Evolutionary conservation across 2,888 invertebrate genomes (phyloP), one percentile per base, ranked within the genome.

Genomic region (Arenicola marina): DNA sequence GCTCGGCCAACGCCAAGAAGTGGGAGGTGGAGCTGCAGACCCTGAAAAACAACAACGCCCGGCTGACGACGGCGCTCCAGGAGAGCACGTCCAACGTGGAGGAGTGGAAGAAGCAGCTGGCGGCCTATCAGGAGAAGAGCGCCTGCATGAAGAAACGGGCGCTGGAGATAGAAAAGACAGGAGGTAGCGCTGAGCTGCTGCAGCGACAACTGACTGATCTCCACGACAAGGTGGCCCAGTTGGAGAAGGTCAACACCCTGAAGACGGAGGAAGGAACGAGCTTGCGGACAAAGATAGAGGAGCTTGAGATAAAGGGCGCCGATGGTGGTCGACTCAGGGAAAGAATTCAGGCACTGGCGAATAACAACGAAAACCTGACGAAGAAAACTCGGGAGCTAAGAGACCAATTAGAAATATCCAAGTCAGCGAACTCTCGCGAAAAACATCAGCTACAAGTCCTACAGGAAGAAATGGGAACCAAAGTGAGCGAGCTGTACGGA

Each of bases 21-120:
- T 97, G 97, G 97, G 97, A 97, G 87, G 91, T 96, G 46, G 97
- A 98, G 85, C 86, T 98, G 73, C 91, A 93, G 54, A 96, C 95
- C 1, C 86, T 98, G 72, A 97, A 97, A 86, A 95, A 92, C 80
- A 97, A 96, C 86, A 98, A 97, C 84, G 89, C 93, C 38, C 89
- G 96, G 70, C 87, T 98, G 78, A 97, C 97, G 4, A 93, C 94
- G 75, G 96, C 97, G 24, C 87, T 97, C 62, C 96, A 97, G 85
- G 91, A 91, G 77, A 95, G 94, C 78, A 96, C 96, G 34, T 93
- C 96, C 63, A 97, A 97, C 84, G 97, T 97, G 32, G 97, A 97
- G 80, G 96, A 97, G 84, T 97, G 97, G 97, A 97, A 97, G 84
- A 89, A 95, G 68, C 96, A 97, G 83, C 87, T 97, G 75, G 95